Evolutionary conservation across 2,888 invertebrate species (phyloP), one percentile per base, ranked within the genome.

Genomic region (Diarsia rubi): DNA sequence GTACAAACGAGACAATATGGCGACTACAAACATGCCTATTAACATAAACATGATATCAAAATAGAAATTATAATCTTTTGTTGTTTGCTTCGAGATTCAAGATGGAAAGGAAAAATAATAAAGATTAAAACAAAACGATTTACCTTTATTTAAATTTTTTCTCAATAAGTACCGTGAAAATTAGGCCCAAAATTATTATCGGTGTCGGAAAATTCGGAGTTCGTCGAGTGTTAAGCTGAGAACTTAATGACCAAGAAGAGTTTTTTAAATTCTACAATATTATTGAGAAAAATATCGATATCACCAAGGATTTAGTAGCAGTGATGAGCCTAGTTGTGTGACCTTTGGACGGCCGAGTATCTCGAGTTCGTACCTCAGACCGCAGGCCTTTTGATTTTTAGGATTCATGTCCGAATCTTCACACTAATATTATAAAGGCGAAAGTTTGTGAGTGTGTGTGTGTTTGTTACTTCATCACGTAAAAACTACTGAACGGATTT

Each of bases 1-100:
- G 44, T 60, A 54, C 49, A 73, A 47, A 64, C 81, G 73, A 84
- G 84, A 84, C 84, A 54, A 77, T 24, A 69, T 42, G 81, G 81
- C 86, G 81, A n/a, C 84, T 42, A 70, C 54, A 57, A 45, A 68
- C 70, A 69, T 72, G 59, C 42, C 11, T 79, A 64, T 49, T 19
- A n/a, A 49, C 45, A 37, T 69, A 68, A 54, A 52, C 37, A 49
- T 37, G n/a, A 62, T 42, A 52, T 27, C n/a, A 49, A 45, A 54
- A 63, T 71, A 31, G 42, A 69, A 31, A 68, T 68, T 21, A 69
- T 72, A 68, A 67, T 64, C 5, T 27, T 66, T 62, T 62, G 71
- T 78, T 78, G 19, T 16, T 16, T 37, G 57, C 37, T 77, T 24
- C 24, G 24, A 54, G 14, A 37, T 49, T 3, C 14, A 21, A 59